A percentile compares a stretch with the other conserved stretches of the same genome.
phyloP scores from a whole-genome alignment of 2,888 invertebrate genomes.

The Troglohyphantes excavatus region DNA sequence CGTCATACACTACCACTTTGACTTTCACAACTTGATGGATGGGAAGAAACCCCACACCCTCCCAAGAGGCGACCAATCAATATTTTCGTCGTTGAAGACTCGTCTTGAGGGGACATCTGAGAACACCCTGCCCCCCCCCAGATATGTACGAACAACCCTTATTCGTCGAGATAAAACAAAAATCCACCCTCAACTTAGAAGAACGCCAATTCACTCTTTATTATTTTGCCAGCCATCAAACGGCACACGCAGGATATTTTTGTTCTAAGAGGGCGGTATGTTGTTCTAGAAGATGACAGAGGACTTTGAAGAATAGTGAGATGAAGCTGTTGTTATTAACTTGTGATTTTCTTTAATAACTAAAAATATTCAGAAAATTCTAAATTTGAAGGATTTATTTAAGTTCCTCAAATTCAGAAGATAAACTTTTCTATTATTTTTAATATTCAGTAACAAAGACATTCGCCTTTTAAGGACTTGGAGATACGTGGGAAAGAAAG shows the following conservation, averaged over 20 bases:
- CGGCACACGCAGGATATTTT: neutral
- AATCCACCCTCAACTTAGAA: slow-evolving; percentile 2
- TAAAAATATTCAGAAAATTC: too few relatives aligned
- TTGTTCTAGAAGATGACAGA: neutral
- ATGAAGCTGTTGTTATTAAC: neutral
- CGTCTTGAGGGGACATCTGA: neutral
- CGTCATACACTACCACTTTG: neutral
- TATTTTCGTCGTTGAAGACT: neutral
- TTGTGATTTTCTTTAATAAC: too few relatives aligned
- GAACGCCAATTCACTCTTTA: slow-evolving; percentile 3
- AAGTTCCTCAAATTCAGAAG: too few relatives aligned
- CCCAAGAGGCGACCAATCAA: slow-evolving; percentile 19
- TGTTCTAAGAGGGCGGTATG: neutral
- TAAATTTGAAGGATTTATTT: too few relatives aligned
- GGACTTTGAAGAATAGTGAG: neutral
- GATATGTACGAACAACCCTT: neutral
- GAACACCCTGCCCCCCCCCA: neutral
- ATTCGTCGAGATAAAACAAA: slow-evolving; percentile 19
- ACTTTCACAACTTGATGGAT: slow-evolving; percentile 3
- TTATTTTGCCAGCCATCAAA: neutral
- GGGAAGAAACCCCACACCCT: neutral
- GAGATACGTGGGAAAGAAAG: too few relatives aligned
- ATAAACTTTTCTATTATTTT: too few relatives aligned
- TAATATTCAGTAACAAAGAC: too few relatives aligned
- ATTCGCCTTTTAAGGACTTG: too few relatives aligned